phyloP scores from a whole-genome alignment of 2,888 invertebrate species.

The Meteorus colon region DNA sequence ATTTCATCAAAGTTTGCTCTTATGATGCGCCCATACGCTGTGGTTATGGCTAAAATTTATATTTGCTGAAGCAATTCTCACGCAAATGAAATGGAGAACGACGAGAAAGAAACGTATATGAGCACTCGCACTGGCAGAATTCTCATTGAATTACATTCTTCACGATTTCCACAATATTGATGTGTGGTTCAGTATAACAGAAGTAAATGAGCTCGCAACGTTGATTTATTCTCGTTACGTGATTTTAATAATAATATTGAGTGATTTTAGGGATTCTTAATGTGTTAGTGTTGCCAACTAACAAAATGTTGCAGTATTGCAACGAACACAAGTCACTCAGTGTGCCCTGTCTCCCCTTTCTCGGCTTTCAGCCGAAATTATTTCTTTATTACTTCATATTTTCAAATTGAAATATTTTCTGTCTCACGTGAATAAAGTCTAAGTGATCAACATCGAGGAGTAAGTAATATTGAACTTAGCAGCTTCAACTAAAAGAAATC shows the following conservation, averaged over 20 bases:
- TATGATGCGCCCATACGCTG: not conserved
- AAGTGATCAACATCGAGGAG: slow-evolving; percentile 36
- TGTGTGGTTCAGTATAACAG: slow-evolving; percentile 34
- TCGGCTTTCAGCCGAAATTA: not conserved
- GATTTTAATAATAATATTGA: slow-evolving; percentile 70
- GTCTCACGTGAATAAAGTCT: not conserved
- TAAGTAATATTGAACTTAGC: slow-evolving; percentile 48
- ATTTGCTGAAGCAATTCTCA: slow-evolving; percentile 34
- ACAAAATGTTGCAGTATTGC: slow-evolving; percentile 69
- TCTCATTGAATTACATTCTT: slow-evolving; percentile 21
- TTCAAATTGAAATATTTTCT: slow-evolving; percentile 43
- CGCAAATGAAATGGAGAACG: slow-evolving; percentile 33
- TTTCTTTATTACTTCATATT: slow-evolving; percentile 38
- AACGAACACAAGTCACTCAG: slow-evolving; percentile 70
- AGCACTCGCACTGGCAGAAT: slow-evolving; percentile 35
- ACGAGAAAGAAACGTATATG: slow-evolving; percentile 33
- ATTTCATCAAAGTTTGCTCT: slow-evolving; percentile 31
- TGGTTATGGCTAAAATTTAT: slow-evolving; percentile 32
- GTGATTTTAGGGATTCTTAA: slow-evolving; percentile 72
- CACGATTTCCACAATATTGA: slow-evolving; percentile 33
- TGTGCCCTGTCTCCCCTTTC: slow-evolving; percentile 66
- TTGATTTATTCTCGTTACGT: slow-evolving; percentile 60
- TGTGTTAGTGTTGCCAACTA: slow-evolving; percentile 72
- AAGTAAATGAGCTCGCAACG: slow-evolving; percentile 46
- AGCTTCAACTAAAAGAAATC: slow-evolving; percentile 40